Percentiles rank a stretch among this genome's conserved stretches.
phyloP scores from a whole-genome alignment of 2,888 invertebrate species.

The Dorcus hopei region DNA sequence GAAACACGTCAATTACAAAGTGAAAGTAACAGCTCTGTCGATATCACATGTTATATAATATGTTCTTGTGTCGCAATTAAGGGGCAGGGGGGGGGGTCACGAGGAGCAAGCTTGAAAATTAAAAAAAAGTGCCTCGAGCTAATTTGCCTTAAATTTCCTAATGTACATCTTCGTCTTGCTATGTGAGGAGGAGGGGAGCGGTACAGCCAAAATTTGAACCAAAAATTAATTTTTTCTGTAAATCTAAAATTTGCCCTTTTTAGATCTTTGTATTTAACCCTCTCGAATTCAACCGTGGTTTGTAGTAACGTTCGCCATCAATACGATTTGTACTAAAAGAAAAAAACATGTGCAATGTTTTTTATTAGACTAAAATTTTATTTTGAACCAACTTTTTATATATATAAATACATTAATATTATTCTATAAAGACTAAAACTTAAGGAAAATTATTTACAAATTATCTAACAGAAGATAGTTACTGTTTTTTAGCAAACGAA shows the following conservation, averaged over 20 bases:
- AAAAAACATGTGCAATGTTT: constrained; percentile 12
- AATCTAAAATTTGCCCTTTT: neutral
- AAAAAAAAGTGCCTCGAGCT: constrained; percentile 3
- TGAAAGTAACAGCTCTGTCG: constrained; percentile 9
- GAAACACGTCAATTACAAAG: too few species aligned
- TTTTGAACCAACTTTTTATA: constrained; percentile 15
- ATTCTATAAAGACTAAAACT: constrained; percentile 17
- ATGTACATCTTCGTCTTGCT: constrained; percentile 29
- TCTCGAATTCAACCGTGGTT: neutral
- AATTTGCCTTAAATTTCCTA: constrained; percentile 6
- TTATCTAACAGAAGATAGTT: constrained; percentile 11
- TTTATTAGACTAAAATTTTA: constrained; percentile 18
- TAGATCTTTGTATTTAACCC: too few species aligned
- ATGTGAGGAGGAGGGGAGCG: neutral
- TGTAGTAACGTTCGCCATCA: neutral
- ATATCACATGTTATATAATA: constrained; percentile 16
- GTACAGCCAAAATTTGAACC: too few species aligned
- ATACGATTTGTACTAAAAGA: constrained; percentile 7
- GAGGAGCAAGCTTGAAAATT: too few species aligned
- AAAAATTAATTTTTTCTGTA: neutral
- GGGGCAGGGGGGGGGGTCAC: too few species aligned
- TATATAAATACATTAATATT: constrained; percentile 20
- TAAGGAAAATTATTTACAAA: constrained; percentile 15
- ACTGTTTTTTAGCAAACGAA: constrained; percentile 33
- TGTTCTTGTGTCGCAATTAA: neutral